Percentiles rank a stretch among this genome's conserved stretches.
phyloP scores from a whole-genome alignment of 2,888 invertebrate species.

The Calliopum simillimum region DNA sequence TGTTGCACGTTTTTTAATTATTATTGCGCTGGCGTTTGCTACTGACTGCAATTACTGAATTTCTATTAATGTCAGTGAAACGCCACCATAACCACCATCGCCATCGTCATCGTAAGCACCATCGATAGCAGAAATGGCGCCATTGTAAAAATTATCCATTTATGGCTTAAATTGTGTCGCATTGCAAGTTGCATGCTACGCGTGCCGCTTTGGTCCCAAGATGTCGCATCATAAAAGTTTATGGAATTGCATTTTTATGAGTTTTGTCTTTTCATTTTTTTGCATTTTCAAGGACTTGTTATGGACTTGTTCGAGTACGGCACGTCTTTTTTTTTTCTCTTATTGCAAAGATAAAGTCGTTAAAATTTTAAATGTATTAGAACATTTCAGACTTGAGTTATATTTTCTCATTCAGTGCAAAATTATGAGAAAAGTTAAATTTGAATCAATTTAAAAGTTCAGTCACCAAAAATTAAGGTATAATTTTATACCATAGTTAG shows the following conservation, averaged over 20 bases:
- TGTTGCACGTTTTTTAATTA: background rate
- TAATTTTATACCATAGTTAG: background rate
- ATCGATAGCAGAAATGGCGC: constrained; percentile 23
- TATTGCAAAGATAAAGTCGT: no score
- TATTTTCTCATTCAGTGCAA: background rate
- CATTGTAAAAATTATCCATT: constrained; percentile 21
- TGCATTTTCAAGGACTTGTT: no score
- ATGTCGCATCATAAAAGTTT: background rate
- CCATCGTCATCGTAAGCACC: background rate
- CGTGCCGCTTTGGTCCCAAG: background rate
- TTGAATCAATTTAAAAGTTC: background rate
- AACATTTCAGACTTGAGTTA: no score
- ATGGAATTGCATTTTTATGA: background rate
- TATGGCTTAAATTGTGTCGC: constrained; percentile 22
- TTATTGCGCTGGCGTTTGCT: constrained; percentile 18
- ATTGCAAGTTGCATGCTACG: background rate
- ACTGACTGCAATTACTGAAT: constrained; percentile 10
- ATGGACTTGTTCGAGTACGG: no score
- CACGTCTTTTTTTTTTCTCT: no score
- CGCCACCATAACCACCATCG: background rate
- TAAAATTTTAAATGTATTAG: no score
- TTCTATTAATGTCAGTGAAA: constrained; percentile 1
- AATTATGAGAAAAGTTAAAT: background rate
- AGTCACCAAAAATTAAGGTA: background rate
- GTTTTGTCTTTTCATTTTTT: background rate